A percentile compares a stretch with the other conserved stretches of the same genome.
Evolutionary conservation across 2,113 vertebrate genomes (phyloP).

Genomic region (Sylvietta virens): DNA sequence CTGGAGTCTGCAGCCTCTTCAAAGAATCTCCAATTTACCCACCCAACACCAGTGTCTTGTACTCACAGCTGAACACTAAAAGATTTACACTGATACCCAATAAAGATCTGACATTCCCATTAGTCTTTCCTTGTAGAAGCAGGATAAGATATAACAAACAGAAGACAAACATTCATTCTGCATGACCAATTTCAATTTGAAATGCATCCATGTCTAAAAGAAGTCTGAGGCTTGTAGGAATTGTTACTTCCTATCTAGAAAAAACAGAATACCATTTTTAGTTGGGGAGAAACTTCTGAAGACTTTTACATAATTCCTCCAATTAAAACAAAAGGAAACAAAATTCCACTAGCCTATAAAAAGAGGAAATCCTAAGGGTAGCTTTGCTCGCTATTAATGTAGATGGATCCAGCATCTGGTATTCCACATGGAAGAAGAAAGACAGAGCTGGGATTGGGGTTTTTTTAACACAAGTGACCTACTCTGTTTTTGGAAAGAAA

Average conservation of each 20-base stretch:
- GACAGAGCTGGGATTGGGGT: fast-evolving
- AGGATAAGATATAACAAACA: not conserved
- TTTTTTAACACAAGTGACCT: not conserved
- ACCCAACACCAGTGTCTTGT: not conserved
- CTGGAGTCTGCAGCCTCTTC: not conserved
- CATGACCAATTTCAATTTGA: not conserved
- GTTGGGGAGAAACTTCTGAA: not conserved
- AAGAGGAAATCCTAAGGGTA: not conserved
- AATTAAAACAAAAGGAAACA: not conserved
- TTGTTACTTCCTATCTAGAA: not conserved
- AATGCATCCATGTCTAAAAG: not conserved
- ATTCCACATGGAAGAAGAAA: not conserved
- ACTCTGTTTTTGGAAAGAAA: not conserved
- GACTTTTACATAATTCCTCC: not conserved
- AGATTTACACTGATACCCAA: not conserved
- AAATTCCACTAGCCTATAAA: not conserved
- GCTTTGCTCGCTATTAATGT: not conserved
- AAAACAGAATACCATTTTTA: not conserved
- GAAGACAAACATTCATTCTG: not conserved
- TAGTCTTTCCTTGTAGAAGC: not conserved
- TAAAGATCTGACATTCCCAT: not conserved
- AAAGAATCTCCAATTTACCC: not conserved
- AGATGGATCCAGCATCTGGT: not conserved
- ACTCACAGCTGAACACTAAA: not conserved
- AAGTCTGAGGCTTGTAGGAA: not conserved